phyloP scores from a whole-genome alignment of 2,888 invertebrate genomes.

The Cosmorhoe ocellata region DNA sequence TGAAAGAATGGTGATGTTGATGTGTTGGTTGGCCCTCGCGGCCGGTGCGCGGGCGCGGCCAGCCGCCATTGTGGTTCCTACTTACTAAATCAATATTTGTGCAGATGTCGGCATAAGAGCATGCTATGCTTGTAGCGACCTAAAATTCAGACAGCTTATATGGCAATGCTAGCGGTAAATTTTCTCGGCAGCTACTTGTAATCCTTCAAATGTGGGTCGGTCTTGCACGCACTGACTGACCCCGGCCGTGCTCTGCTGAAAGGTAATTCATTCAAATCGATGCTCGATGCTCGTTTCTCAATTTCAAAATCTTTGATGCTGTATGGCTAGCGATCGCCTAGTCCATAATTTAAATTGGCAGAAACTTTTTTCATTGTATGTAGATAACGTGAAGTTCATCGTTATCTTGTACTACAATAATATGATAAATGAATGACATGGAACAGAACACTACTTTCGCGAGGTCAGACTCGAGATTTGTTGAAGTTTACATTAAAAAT shows the following conservation, averaged over 20 bases:
- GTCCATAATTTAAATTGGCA: background rate
- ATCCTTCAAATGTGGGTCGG: slow-evolving; percentile 81
- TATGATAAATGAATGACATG: too few relatives aligned
- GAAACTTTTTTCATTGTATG: background rate
- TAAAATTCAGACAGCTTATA: slow-evolving; percentile 82
- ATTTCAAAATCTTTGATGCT: slow-evolving; percentile 44
- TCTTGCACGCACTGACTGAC: slow-evolving; percentile 76
- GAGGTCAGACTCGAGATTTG: too few relatives aligned
- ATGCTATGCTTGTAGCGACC: slow-evolving; percentile 79
- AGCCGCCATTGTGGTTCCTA: slow-evolving; percentile 69
- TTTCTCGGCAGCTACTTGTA: slow-evolving; percentile 80
- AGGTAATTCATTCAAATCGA: slow-evolving; percentile 71
- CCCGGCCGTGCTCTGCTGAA: slow-evolving; percentile 63
- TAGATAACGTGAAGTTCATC: too few relatives aligned
- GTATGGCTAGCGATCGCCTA: slow-evolving; percentile 13
- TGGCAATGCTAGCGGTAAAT: slow-evolving; percentile 82
- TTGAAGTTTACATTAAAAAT: too few relatives aligned
- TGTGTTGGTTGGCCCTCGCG: slow-evolving; percentile 36
- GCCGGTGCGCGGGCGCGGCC: slow-evolving; percentile 41
- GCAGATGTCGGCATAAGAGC: slow-evolving; percentile 81
- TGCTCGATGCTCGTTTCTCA: slow-evolving; percentile 21
- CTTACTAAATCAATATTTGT: slow-evolving; percentile 83
- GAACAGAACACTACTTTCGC: too few relatives aligned
- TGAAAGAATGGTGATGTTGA: slow-evolving; percentile 51
- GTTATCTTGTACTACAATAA: too few relatives aligned